Evolutionary conservation across 2,113 vertebrate genomes (phyloP).

Genomic region (Rhineura floridana): DNA sequence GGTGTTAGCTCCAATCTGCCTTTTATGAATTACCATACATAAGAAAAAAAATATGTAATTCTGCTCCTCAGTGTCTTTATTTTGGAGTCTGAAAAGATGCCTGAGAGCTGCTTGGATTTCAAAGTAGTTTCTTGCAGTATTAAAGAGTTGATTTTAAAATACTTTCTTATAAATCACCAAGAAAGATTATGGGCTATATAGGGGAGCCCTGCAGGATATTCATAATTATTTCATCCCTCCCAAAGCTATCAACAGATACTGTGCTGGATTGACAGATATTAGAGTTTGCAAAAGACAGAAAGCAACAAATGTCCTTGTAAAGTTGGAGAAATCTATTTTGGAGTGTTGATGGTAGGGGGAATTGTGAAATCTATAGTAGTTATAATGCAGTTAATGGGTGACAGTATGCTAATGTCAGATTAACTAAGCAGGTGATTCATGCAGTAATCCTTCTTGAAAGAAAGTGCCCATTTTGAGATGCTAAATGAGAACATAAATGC

Average conservation of each 20-base stretch:
- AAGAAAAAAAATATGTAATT: conserved; percentile 62
- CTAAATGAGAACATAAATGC: conserved; percentile 78
- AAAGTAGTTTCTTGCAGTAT: conserved; percentile 61
- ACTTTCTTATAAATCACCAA: conserved; percentile 60
- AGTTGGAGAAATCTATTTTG: conserved; percentile 58
- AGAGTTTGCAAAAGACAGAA: conserved; percentile 33
- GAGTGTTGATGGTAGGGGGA: conserved; percentile 44
- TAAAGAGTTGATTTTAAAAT: conserved; percentile 68
- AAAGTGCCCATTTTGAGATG: conserved; percentile 79
- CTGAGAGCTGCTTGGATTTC: conserved; percentile 50
- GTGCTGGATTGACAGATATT: conserved; percentile 41
- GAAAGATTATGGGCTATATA: conserved; percentile 45
- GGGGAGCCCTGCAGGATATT: conserved; percentile 42
- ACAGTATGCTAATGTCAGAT: conserved; percentile 81
- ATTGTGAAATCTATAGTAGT: conserved; percentile 66
- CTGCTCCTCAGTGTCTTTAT: conserved; percentile 52
- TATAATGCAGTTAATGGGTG: conserved; percentile 76
- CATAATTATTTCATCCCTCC: conserved; percentile 46
- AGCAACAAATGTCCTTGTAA: conserved; percentile 60
- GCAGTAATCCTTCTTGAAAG: conserved; percentile 76
- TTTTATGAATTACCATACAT: conserved; percentile 13
- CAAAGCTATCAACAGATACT: conserved; percentile 46
- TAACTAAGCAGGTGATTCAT: conserved; percentile 82
- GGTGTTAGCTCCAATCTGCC: conserved; percentile 53
- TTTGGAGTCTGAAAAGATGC: conserved; percentile 65